phyloP scores from a whole-genome alignment of 1,140 invertebrate species.

The Pinna nobilis region DNA sequence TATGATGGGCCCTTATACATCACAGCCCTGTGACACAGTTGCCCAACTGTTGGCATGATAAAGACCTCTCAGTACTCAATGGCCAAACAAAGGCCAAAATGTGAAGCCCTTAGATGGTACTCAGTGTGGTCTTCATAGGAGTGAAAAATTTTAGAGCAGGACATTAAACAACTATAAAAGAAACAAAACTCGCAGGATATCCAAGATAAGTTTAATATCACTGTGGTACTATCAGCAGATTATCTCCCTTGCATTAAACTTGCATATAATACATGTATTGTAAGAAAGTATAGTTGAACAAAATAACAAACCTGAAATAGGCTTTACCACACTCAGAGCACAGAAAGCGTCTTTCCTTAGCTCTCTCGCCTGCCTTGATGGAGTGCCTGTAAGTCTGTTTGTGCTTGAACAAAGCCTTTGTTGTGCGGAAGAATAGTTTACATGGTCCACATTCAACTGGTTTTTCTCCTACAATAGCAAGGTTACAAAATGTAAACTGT shows the following conservation, averaged over 20 bases:
- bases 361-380: constrained; percentile 44
- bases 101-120: no score
- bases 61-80: no score
- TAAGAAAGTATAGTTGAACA: neutral
- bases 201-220: neutral
- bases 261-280: neutral
- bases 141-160: neutral
- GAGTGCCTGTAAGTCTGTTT: constrained; percentile 62
- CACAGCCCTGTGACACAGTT: no score
- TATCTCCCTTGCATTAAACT: neutral
- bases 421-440: constrained; percentile 56
- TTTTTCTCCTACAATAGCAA: constrained; percentile 56
- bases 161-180: neutral
- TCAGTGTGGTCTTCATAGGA: no score
- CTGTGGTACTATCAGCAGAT: neutral
- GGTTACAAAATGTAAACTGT: no score
- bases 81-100: no score
- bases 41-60: no score
- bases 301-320: constrained; percentile 50
- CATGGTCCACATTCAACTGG: constrained; percentile 58
- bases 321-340: constrained; percentile 61
- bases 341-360: constrained; percentile 53
- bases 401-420: constrained; percentile 59
- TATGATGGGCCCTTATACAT: no score
- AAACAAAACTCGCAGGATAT: neutral